Evolutionary conservation across 2,888 invertebrate genomes (phyloP).

Genomic region (Lasius fuliginosus): DNA sequence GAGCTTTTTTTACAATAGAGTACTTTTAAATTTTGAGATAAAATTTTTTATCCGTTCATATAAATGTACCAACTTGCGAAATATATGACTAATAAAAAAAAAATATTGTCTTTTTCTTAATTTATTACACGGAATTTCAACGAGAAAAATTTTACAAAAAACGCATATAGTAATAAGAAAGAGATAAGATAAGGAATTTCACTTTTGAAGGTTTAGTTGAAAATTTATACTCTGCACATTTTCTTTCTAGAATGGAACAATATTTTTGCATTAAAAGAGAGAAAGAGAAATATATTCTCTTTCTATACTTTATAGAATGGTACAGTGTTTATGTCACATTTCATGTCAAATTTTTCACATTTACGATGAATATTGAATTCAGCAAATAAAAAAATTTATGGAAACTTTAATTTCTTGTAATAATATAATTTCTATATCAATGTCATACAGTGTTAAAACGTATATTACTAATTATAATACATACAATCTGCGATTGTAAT

Average conservation of each 20-base stretch:
- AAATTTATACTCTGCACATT: neutral
- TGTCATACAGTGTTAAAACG: neutral
- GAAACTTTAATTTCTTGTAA: neutral
- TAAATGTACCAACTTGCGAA: neutral
- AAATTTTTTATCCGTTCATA: neutral
- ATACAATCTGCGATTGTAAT: neutral
- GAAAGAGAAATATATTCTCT: neutral
- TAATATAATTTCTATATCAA: neutral
- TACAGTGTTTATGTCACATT: neutral
- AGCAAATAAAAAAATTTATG: neutral
- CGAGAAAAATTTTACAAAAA: slow-evolving; percentile 1
- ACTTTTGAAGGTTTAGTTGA: slow-evolving; percentile 25
- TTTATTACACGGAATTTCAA: slow-evolving; percentile 1
- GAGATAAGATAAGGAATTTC: slow-evolving; percentile 24
- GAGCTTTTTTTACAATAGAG: neutral
- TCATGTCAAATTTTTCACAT: neutral
- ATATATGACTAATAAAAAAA: neutral
- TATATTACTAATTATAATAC: neutral
- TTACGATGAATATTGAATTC: slow-evolving; percentile 10
- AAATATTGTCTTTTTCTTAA: neutral
- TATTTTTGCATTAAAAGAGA: slow-evolving; percentile 26
- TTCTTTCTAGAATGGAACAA: slow-evolving; percentile 11
- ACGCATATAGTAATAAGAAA: neutral
- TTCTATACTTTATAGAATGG: slow-evolving; percentile 7
- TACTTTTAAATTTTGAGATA: neutral